phyloP scores from a whole-genome alignment of 2,888 invertebrate genomes.

The Hetaerina titia region DNA sequence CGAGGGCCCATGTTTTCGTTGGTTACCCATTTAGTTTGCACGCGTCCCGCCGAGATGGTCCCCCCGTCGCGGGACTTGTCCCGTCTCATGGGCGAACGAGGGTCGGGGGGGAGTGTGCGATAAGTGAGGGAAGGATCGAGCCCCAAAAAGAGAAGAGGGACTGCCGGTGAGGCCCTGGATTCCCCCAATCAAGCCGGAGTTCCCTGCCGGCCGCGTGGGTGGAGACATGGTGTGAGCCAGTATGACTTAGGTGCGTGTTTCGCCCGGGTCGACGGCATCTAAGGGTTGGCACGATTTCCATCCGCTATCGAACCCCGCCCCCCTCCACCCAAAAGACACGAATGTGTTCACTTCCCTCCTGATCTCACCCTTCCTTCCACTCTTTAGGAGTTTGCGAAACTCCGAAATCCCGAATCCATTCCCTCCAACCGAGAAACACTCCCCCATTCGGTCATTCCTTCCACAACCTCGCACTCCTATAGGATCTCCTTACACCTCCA shows the following conservation, averaged over 20 bases:
- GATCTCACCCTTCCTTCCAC: not conserved
- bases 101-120: not conserved
- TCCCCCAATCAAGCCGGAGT: not conserved
- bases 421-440: no score
- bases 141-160: not conserved
- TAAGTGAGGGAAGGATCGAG: not conserved
- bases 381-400: no score
- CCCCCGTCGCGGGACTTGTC: not conserved
- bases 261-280: not conserved
- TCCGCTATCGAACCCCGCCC: not conserved
- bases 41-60: constrained; percentile 23
- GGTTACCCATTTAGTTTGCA: not conserved
- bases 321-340: not conserved
- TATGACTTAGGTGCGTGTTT: not conserved
- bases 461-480: no score
- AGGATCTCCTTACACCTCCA: not conserved
- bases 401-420: no score
- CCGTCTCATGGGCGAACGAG: not conserved
- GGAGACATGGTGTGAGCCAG: not conserved
- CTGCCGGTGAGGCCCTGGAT: not conserved
- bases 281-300: not conserved
- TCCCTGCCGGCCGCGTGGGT: not conserved
- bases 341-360: not conserved
- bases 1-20: not conserved
- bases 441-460: no score